Base-by-base conservation (phyloP, 2,888 invertebrate genomes). In the Nebria brevicollis region DNA sequence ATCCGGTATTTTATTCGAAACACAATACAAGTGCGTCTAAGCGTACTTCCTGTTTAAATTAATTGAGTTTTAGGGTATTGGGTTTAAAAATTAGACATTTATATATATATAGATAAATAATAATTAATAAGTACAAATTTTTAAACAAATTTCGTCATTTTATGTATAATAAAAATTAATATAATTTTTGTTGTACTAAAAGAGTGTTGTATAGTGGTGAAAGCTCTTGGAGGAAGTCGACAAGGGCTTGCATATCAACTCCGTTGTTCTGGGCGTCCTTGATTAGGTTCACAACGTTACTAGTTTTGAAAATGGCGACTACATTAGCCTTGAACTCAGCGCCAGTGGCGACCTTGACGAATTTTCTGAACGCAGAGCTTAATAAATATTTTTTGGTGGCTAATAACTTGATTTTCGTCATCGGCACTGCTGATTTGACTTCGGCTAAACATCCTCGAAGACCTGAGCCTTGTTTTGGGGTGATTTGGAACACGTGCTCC, bases 351-450 rank as follows among this genome's bases (percentile, higher is more conserved):
- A 68, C 66, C 25, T 54, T 66, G 8, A 79, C 66, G 26, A 79
- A 7, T 34, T 54, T 42, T 11, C 79, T 26, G 25, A 79, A 79
- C 15, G 72, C 66, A 4, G 79, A 74, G n/a, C 79, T 79, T 20
- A 79, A 74, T 41, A 79, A 43, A 68, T 75, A 79, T 74, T 79
- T 79, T n/a, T 74, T 72, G 7, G 74, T 66, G 0, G 75, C 42
- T 4, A 79, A 54, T 4, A 43, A 2, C 42, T 79, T 75, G n/a
- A 79, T 68, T 42, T 68, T 74, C n/a, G 74, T 26, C 74, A 75
- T 66, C 11, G 79, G 79, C n/a, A 79, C 66, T 5, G 73, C n/a
- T 2, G 75, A 43, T 25, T 43, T 20, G 10, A 79, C 66, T 43
- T 73, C 42, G 54, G 10, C 41, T 13, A 70, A 25, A 11, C 25